Base-by-base conservation (phyloP, 2,113 vertebrate genomes). In the Odontophorus gujanensis region DNA sequence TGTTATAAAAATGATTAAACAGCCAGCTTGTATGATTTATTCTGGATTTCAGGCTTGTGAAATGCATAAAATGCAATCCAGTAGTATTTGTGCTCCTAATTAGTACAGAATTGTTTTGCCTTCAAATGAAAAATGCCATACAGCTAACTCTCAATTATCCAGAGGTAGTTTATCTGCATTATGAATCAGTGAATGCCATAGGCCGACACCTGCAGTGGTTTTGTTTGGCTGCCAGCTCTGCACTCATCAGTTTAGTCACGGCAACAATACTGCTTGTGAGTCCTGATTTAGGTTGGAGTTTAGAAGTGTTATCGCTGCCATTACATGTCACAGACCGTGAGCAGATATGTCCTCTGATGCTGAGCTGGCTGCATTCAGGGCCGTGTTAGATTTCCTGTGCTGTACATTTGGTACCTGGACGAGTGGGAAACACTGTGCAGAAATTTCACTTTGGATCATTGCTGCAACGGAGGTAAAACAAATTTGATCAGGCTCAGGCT, bases 1-100 rank as follows among this genome's bases (percentile, higher is more conserved):
- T 34, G 9, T 74, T 78, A 72, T 18, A 48, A 63, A 92, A 93
- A 15, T 30, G 40, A 72, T 84, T 84, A 59, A 86, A 84, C 34
- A 61, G 63, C 84, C 84, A 85, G 26, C 1, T 3, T 32, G 13
- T 78, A 18, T 87, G 43, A 81, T 93, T 89, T 92, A 89, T 81
- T 84, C 47, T 78, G 76, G 65, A 79, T 89, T 75, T 89, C 28
- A 25, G 21, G 30, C 25, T 84, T 89, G 36, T 72, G 78, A 91
- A 93, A 59, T 51, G 45, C 43, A 42, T 43, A 69, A 68, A 65
- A 91, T 79, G 61, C 66, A 81, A 48, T 91, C 61, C 57, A 59
- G 62, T 89, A 81, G 38, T 89, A 65, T 85, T 85, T 79, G 9
- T 87, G 53, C 61, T 89, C 58, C 57, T 87, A 38, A 87, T 92